A percentile compares a stretch with the other conserved stretches of the same genome.
Evolutionary conservation across 2,113 vertebrate genomes (phyloP).

Genomic region (Dicaeum eximium): DNA sequence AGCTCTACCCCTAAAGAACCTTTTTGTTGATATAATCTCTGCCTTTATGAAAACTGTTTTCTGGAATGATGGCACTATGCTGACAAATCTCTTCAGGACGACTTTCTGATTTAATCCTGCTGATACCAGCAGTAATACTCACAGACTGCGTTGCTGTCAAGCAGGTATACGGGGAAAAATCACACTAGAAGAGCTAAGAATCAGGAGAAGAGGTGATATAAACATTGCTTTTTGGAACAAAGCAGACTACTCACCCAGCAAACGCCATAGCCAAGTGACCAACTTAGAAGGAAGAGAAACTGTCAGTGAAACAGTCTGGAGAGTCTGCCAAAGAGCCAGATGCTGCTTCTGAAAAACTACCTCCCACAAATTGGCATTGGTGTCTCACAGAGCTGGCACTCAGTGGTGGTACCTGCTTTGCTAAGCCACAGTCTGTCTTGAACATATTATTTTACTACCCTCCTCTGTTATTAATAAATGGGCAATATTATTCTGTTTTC

Average conservation of each 20-base stretch:
- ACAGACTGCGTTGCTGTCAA: neutral
- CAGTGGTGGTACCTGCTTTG: neutral
- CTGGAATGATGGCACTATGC: neutral
- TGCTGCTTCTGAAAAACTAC: constrained; percentile 63
- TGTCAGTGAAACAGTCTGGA: constrained; percentile 43
- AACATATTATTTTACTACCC: constrained; percentile 24
- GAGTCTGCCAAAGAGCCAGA: constrained; percentile 65
- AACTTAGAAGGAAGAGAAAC: constrained; percentile 3
- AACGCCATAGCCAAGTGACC: constrained; percentile 43
- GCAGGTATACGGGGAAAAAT: neutral
- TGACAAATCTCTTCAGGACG: neutral
- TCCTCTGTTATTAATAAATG: neutral
- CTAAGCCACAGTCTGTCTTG: neutral
- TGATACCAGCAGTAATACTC: neutral
- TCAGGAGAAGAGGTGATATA: neutral
- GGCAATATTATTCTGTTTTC: neutral
- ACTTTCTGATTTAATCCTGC: neutral
- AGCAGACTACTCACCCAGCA: neutral
- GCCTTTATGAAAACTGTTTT: neutral
- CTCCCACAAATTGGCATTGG: constrained; percentile 47
- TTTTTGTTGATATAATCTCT: neutral
- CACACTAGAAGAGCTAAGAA: neutral
- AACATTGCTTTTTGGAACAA: neutral
- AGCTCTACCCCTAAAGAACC: neutral
- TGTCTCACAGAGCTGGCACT: constrained; percentile 22